phyloP scores from a whole-genome alignment of 2,888 invertebrate genomes.

The Heliconius charithonia region DNA sequence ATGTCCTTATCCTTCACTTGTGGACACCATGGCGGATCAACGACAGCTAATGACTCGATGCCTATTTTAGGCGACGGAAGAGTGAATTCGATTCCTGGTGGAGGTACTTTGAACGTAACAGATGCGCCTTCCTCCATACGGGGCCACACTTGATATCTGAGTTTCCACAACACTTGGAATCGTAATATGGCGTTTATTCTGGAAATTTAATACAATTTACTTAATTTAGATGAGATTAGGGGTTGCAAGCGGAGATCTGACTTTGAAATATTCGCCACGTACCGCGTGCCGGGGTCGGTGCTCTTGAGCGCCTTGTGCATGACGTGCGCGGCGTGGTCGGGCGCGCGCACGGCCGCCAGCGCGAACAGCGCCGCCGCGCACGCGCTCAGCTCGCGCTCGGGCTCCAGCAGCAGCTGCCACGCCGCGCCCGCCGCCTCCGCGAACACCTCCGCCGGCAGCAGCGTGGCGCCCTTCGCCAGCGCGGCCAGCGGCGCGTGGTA shows the following conservation, averaged over 20 bases:
- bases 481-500: conserved; percentile 95
- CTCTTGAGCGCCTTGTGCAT: conserved; percentile 95
- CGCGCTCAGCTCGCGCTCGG: conserved; percentile 93
- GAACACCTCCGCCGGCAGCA: conserved; percentile 94
- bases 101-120: conserved; percentile 97
- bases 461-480: conserved; percentile 94
- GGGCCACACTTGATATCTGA: conserved; percentile 99
- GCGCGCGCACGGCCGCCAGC: conserved; percentile 95
- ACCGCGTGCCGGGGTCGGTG: conserved; percentile 65
- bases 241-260: no score
- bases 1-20: conserved; percentile 99
- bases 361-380: conserved; percentile 95
- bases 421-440: conserved; percentile 94
- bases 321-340: conserved; percentile 93
- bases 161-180: conserved; percentile 98
- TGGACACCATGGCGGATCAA: conserved; percentile 99
- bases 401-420: conserved; percentile 97
- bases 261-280: no score
- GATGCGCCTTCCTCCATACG: conserved; percentile 99
- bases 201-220: conserved; percentile 36
- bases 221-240: no score
- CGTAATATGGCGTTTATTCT: conserved; percentile 83
- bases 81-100: conserved; percentile 99
- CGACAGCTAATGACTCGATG: conserved; percentile 95
- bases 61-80: conserved; percentile 99